Base-by-base conservation (phyloP, 2,113 vertebrate genomes). In the Platanista minor region DNA sequence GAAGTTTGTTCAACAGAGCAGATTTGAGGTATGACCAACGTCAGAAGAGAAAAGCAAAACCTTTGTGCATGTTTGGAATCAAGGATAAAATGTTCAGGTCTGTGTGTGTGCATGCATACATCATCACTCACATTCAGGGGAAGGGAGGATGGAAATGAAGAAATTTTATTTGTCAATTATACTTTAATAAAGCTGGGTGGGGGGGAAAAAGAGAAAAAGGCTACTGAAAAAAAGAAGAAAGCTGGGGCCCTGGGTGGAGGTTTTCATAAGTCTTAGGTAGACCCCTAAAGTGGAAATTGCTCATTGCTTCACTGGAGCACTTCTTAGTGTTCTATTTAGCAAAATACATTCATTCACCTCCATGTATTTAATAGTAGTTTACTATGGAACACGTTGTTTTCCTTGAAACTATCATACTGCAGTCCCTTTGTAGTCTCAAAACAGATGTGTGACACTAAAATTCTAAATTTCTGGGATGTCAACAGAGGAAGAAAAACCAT, bases 31-130 rank as follows among this genome's bases (percentile, higher is more conserved):
- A 57, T 52, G 66, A 81, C n/a, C 41, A 41, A 36, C 13, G 29
- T 78, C 6, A 43, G 39, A 49, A 90, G 36, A 80, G 31, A 96
- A 59, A 94, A 94, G 54, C 14, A 66, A 96, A 94, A 90, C 43
- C 49, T 85, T 62, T 21, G 0, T 59, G 15, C 2, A 43, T 62
- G 27, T 59, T n/a, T 66, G 33, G 18, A 67, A 62, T 87, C 43
- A 93, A 72, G 71, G 36, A 29, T 36, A 66, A 83, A 83, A 59
- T 2, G 0, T 69, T 49, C 33, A 23, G n/a, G 10, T 67, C 43
- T 31, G 41, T 41, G 41, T 41, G 31, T 41, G 31, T 7, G 31
- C 12, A 6, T 57, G 25, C 13, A 23, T 15, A 39, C 4, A 11
- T 52, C 25, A 36, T 57, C 36, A 67, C 18, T 75, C 39, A 49